phyloP scores from a whole-genome alignment of 2,888 invertebrate genomes.

The Xanthia togata region DNA sequence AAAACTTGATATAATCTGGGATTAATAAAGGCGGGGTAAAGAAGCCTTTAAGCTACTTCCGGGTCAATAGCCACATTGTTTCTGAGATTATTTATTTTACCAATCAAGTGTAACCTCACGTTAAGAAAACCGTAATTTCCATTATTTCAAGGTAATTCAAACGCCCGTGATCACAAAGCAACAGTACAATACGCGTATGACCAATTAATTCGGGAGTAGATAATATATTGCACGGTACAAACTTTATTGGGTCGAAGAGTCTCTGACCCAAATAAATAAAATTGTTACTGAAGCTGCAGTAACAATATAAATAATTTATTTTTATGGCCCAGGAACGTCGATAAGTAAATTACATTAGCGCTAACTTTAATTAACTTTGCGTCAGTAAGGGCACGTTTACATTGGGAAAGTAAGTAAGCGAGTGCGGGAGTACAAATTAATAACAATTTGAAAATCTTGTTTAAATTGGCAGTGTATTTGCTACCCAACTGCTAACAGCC shows the following conservation, averaged over 20 bases:
- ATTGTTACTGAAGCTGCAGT: slow-evolving; percentile 49
- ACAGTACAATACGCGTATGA: slow-evolving; percentile 13
- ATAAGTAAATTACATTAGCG: slow-evolving; percentile 64
- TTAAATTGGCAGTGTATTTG: slow-evolving; percentile 27
- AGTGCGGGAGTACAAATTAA: slow-evolving; percentile 11
- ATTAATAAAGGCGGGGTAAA: not conserved
- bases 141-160: slow-evolving; percentile 11
- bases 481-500: slow-evolving; percentile 9
- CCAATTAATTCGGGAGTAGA: slow-evolving; percentile 38
- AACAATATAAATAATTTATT: slow-evolving; percentile 64
- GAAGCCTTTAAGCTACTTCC: not conserved
- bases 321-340: slow-evolving; percentile 55
- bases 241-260: slow-evolving; percentile 53
- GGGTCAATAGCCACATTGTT: not conserved
- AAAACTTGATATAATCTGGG: not conserved
- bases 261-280: slow-evolving; percentile 58
- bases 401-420: slow-evolving; percentile 1
- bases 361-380: slow-evolving; percentile 61
- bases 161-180: slow-evolving; percentile 18
- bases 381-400: slow-evolving; percentile 24
- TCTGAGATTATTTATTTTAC: not conserved
- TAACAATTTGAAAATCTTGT: slow-evolving; percentile 27
- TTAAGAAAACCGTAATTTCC: not conserved
- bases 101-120: not conserved
- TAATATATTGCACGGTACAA: slow-evolving; percentile 39